Evolutionary conservation across 2,797 vertebrate species (phyloP).

Genomic region (Podarcis siculus): DNA sequence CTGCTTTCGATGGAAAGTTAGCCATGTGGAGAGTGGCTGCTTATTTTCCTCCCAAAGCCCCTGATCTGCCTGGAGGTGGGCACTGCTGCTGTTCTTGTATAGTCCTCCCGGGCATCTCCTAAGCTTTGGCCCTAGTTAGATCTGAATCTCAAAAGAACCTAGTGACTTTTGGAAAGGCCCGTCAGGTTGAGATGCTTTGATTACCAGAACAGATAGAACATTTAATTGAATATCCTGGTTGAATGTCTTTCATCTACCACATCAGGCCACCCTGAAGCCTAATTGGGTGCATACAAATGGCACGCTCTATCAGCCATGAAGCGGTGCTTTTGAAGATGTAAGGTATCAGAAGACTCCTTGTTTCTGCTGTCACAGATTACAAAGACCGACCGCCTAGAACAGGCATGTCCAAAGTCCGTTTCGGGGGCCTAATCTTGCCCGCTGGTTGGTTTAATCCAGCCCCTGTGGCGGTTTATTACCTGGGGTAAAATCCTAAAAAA

Average conservation of each 20-base stretch:
- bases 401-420: too few species aligned
- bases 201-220: conserved; percentile 3
- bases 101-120: neutral
- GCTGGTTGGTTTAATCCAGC: too few species aligned
- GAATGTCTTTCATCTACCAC: neutral
- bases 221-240: neutral
- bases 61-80: neutral
- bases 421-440: too few species aligned
- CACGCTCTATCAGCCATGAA: neutral
- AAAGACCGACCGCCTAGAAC: neutral
- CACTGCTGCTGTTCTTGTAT: neutral
- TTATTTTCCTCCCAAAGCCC: neutral
- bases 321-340: neutral
- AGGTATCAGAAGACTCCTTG: neutral
- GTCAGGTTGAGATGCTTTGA: neutral
- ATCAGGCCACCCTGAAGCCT: neutral
- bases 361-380: neutral
- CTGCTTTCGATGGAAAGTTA: neutral
- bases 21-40: neutral
- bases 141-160: neutral
- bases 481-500: too few species aligned
- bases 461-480: too few species aligned
- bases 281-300: neutral
- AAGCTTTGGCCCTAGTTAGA: neutral
- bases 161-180: neutral